These are phyloP conservation scores for Leptinotarsa haldemani DNA, from an alignment of 2,888 invertebrate genomes.

Conservation along the genomic window DNA sequence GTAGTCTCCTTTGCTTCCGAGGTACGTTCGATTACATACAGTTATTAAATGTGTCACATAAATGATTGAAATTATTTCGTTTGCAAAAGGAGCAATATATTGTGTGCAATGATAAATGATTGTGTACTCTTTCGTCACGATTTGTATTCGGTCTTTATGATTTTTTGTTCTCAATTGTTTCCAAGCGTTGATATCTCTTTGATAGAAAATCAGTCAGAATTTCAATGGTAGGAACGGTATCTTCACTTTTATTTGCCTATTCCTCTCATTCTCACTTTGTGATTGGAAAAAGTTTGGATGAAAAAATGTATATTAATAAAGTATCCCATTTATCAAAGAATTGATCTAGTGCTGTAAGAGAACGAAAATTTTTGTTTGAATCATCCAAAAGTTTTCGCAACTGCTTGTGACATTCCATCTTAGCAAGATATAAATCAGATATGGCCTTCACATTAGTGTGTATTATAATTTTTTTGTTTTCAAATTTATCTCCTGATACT, in stretches of 20 bases:
- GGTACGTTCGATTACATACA: too few relatives aligned
- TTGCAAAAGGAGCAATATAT: not conserved
- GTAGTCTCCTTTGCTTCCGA: too few relatives aligned
- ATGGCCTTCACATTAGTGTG: too few relatives aligned
- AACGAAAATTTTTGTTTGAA: slow-evolving; percentile 39
- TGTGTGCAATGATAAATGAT: not conserved
- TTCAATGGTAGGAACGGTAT: not conserved
- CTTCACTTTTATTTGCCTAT: not conserved
- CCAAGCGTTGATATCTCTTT: not conserved
- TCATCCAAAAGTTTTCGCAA: slow-evolving; percentile 41
- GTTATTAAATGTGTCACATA: not conserved
- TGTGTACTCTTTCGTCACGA: not conserved
- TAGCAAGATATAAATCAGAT: too few relatives aligned
- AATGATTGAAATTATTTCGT: not conserved
- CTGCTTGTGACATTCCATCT: slow-evolving; percentile 21
- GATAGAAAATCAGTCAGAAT: not conserved
- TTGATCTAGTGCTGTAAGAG: slow-evolving; percentile 38
- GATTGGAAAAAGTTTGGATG: slow-evolving; percentile 31
- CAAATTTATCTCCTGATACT: too few relatives aligned
- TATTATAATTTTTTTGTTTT: too few relatives aligned
- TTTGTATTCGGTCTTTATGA: not conserved
- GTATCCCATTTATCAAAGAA: slow-evolving; percentile 41
- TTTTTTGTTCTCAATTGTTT: not conserved
- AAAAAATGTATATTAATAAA: slow-evolving; percentile 37
- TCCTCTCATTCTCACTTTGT: slow-evolving; percentile 34